Evolutionary conservation across 2,113 vertebrate species (phyloP).

Genomic region (Trematomus loennbergii): DNA sequence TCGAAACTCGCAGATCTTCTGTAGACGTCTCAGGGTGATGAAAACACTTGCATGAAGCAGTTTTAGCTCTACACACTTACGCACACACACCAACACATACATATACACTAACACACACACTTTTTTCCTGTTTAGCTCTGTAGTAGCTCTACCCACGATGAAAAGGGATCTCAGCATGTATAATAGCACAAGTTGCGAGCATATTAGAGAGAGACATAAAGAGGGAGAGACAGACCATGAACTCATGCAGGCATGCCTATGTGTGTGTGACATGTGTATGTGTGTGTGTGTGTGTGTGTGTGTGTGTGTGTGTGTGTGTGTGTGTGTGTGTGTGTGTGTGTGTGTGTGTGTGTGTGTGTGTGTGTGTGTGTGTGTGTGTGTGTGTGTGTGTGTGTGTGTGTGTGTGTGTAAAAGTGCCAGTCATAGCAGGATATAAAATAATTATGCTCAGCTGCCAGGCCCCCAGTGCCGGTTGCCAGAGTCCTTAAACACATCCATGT

Average conservation of each 20-base stretch:
- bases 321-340: too few relatives aligned
- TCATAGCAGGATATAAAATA: slow-evolving; percentile 65
- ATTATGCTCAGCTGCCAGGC: slow-evolving; percentile 69
- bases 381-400: neutral
- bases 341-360: too few relatives aligned
- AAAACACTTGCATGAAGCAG: slow-evolving; percentile 8
- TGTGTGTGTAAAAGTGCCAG: slow-evolving; percentile 67
- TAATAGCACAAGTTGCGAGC: slow-evolving; percentile 44
- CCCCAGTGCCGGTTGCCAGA: slow-evolving; percentile 58
- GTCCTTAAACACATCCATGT: slow-evolving; percentile 70
- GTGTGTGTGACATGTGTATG: neutral
- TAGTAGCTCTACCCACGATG: slow-evolving; percentile 41
- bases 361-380: too few relatives aligned
- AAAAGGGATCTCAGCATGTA: slow-evolving; percentile 52
- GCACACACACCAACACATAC: neutral
- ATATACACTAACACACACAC: slow-evolving; percentile 10
- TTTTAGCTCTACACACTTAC: neutral
- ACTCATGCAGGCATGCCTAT: slow-evolving; percentile 50
- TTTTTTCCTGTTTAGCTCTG: slow-evolving; percentile 10
- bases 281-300: too few relatives aligned
- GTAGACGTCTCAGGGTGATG: slow-evolving; percentile 13
- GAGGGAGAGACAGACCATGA: slow-evolving; percentile 39
- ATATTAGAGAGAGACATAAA: slow-evolving; percentile 47
- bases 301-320: too few relatives aligned
- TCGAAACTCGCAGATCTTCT: neutral